A percentile compares a stretch with the other conserved stretches of the same genome.
These are phyloP conservation scores for Dorcus hopei DNA, from an alignment of 2,888 invertebrate species.

Conservation along the genomic window DNA sequence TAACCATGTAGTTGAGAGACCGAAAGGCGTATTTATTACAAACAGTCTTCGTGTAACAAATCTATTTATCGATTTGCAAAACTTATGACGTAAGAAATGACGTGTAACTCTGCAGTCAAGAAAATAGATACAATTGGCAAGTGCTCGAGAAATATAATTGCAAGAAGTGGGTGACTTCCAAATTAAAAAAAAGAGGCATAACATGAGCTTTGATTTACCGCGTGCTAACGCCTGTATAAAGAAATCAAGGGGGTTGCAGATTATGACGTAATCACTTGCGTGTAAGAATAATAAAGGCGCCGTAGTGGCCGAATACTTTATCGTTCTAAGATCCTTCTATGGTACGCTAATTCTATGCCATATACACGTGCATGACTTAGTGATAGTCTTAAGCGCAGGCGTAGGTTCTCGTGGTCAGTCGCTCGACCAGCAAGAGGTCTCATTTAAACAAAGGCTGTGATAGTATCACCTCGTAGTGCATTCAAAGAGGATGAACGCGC, in stretches of 20 bases:
- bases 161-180: too few species aligned
- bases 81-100: too few species aligned
- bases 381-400: constrained; percentile 24
- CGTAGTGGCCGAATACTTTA: constrained; percentile 39
- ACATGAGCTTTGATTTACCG: constrained; percentile 8
- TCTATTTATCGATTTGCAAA: too few species aligned
- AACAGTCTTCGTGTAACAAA: too few species aligned
- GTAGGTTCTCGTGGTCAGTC: constrained; percentile 22
- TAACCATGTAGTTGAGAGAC: too few species aligned
- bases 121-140: too few species aligned
- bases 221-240: constrained; percentile 8
- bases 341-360: constrained; percentile 42
- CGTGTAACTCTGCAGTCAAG: too few species aligned
- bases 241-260: constrained; percentile 13
- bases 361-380: constrained; percentile 41
- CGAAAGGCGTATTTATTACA: too few species aligned
- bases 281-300: constrained; percentile 40
- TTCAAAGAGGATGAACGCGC: constrained; percentile 42
- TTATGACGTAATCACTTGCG: constrained; percentile 47
- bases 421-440: constrained; percentile 20
- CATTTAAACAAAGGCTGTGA: constrained; percentile 41
- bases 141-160: too few species aligned
- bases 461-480: constrained; percentile 33
- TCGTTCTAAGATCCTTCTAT: constrained; percentile 41
- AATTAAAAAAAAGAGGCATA: too few species aligned